These are phyloP conservation scores for Acleris emargana DNA, from an alignment of 2,888 invertebrate species.

Conservation along the genomic window DNA sequence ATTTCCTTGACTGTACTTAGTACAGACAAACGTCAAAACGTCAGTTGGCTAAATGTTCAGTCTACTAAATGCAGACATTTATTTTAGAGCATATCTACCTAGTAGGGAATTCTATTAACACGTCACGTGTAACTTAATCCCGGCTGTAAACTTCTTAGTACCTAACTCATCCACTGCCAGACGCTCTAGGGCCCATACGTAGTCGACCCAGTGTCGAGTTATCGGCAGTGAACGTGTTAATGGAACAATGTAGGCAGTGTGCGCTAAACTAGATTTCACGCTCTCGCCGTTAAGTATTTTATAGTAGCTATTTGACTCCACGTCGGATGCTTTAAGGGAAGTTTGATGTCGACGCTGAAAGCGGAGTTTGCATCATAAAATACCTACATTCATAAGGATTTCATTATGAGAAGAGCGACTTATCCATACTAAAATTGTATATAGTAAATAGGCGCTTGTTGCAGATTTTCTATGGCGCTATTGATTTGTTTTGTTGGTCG, in stretches of 20 bases:
- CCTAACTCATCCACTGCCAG: neutral
- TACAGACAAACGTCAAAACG: no score
- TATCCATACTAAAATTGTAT: no score
- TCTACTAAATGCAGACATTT: neutral
- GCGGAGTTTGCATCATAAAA: neutral
- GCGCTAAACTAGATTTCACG: conserved; percentile 25
- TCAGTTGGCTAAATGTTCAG: no score
- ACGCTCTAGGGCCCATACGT: no score
- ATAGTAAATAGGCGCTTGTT: no score
- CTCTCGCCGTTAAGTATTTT: conserved; percentile 25
- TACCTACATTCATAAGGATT: neutral
- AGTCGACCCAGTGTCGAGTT: no score
- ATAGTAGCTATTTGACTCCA: conserved; percentile 23
- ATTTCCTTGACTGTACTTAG: no score
- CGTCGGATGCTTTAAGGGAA: neutral
- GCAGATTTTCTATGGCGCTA: no score
- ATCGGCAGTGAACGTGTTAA: conserved; percentile 2
- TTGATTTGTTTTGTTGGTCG: no score
- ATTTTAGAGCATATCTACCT: neutral
- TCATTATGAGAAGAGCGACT: no score
- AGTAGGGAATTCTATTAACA: conserved; percentile 1
- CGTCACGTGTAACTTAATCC: conserved; percentile 8
- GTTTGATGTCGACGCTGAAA: neutral
- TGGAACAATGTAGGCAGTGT: conserved; percentile 27
- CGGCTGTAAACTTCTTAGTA: conserved; percentile 11